Evolutionary conservation across 2,113 vertebrate genomes (phyloP).

Genomic region (Pedionomus torquatus): DNA sequence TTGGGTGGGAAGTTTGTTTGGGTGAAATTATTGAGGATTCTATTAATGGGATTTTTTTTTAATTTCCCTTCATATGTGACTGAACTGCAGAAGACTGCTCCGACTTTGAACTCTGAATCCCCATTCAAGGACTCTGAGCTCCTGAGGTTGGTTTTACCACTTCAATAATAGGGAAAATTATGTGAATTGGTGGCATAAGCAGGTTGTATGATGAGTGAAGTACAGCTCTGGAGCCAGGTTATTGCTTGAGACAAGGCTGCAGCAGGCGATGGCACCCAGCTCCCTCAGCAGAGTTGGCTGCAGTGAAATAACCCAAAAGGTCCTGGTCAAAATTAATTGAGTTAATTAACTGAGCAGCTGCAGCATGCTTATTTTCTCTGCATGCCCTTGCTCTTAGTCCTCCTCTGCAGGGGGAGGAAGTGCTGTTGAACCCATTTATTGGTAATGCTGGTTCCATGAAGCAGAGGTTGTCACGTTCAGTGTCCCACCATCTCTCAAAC

Average conservation of each 20-base stretch:
- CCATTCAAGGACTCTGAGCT: not conserved
- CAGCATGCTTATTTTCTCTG: not conserved
- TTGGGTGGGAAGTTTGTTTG: not conserved
- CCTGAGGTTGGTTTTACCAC: not conserved
- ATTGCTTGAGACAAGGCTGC: not conserved
- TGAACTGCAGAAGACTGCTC: not conserved
- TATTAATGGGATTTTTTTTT: not conserved
- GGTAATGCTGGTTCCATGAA: not conserved
- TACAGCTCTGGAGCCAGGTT: not conserved
- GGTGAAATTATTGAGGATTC: not conserved
- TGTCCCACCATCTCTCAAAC: not conserved
- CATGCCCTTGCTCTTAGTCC: not conserved
- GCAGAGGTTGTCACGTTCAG: not conserved
- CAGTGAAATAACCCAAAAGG: not conserved
- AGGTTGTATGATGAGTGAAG: not conserved
- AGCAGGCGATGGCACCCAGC: fast-evolving
- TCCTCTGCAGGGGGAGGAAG: not conserved
- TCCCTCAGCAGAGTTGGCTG: not conserved
- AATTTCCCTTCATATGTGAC: not conserved
- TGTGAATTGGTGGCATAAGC: not conserved
- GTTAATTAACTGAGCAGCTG: constrained; percentile 27
- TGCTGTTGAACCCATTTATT: not conserved
- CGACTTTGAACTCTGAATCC: not conserved
- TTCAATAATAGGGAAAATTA: not conserved
- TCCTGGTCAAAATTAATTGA: constrained; percentile 29